Conservation (phyloP, 2,797 vertebrate genomes). For the Betta splendens region DNA sequence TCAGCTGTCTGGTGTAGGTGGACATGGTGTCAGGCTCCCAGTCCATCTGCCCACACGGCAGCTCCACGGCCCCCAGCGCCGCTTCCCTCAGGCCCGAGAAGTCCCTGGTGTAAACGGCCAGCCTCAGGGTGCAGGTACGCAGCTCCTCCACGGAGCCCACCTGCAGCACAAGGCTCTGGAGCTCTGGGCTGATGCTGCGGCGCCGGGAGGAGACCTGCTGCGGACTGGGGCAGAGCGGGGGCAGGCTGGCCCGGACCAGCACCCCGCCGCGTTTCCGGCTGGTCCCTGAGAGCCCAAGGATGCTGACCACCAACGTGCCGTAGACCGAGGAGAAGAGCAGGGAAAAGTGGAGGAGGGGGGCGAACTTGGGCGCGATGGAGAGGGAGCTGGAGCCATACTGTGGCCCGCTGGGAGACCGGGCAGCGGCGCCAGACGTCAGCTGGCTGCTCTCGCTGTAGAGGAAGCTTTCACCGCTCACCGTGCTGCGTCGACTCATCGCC, state of each 20-base stretch:
- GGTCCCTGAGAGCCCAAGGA: slow-evolving; percentile 76
- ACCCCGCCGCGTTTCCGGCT: slow-evolving; percentile 71
- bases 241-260: slow-evolving; percentile 78
- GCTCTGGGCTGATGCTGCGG: slow-evolving; percentile 75
- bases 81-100: slow-evolving; percentile 82
- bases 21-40: slow-evolving; percentile 72
- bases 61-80: slow-evolving; percentile 77
- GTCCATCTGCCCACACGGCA: slow-evolving; percentile 76
- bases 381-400: slow-evolving; percentile 62
- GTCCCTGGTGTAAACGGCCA: slow-evolving; percentile 79
- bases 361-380: slow-evolving; percentile 57
- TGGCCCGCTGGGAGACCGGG: slow-evolving; percentile 24
- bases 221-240: slow-evolving; percentile 76
- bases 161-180: slow-evolving; percentile 73
- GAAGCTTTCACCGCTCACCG: slow-evolving; percentile 70
- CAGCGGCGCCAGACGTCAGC: slow-evolving; percentile 34
- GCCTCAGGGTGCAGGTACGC: slow-evolving; percentile 71
- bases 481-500: slow-evolving; percentile 71
- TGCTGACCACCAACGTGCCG: slow-evolving; percentile 74
- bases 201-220: slow-evolving; percentile 65
- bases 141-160: slow-evolving; percentile 76
- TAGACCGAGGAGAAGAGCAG: slow-evolving; percentile 73
- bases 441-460: slow-evolving; percentile 61
- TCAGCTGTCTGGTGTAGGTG: slow-evolving; percentile 75
- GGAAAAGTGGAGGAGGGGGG: slow-evolving; percentile 78